These are phyloP conservation scores for Gouania willdenowi DNA, from an alignment of 2,797 vertebrate genomes.

Conservation along the genomic window DNA sequence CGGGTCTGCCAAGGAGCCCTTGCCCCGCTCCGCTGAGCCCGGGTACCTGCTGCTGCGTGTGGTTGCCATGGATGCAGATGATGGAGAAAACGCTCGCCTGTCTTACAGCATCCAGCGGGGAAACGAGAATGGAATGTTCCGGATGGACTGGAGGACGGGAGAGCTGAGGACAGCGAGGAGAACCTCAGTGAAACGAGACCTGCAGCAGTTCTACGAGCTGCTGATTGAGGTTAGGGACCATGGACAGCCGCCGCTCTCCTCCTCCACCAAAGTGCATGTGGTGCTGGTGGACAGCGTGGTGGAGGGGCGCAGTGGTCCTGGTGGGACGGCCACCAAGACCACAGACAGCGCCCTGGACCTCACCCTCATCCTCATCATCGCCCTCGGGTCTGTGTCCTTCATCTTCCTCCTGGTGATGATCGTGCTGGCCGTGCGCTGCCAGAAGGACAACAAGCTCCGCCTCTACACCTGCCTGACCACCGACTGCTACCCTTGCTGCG, in stretches of 20 bases:
- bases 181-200: conserved; percentile 85
- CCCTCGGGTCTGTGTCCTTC: conserved; percentile 92
- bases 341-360: conserved; percentile 87
- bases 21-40: conserved; percentile 90
- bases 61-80: conserved; percentile 90
- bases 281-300: conserved; percentile 85
- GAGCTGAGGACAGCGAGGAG: conserved; percentile 87
- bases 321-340: conserved; percentile 69
- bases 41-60: conserved; percentile 91
- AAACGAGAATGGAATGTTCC: conserved; percentile 90
- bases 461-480: conserved; percentile 90
- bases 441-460: conserved; percentile 95
- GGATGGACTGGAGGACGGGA: conserved; percentile 96
- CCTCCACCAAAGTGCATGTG: conserved; percentile 86
- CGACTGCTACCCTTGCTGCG: conserved; percentile 87
- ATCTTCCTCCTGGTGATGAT: conserved; percentile 97
- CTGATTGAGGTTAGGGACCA: conserved; percentile 93
- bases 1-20: conserved; percentile 86
- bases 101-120: conserved; percentile 94
- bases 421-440: conserved; percentile 93
- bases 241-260: conserved; percentile 92
- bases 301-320: conserved; percentile 66
- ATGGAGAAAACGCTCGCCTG: conserved; percentile 90
- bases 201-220: conserved; percentile 88
- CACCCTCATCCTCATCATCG: conserved; percentile 95